A percentile compares a stretch with the other conserved stretches of the same genome.
Evolutionary conservation across 2,888 invertebrate species (phyloP).

Genomic region (Volucella inanis): DNA sequence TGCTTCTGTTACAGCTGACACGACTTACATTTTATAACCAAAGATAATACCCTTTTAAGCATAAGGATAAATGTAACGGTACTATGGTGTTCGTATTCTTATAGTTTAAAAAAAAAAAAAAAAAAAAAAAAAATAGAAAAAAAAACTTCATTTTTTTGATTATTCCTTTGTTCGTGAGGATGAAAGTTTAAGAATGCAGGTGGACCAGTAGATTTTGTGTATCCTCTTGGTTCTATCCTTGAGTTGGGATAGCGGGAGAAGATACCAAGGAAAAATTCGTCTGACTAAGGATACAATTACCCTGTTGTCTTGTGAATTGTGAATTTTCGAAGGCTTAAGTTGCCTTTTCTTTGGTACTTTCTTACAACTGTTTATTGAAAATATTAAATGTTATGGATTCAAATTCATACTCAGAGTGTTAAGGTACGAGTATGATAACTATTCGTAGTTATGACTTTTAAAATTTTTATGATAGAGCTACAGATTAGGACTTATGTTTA

Average conservation of each 20-base stretch:
- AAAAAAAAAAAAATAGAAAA: slow-evolving; percentile 14
- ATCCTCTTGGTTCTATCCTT: slow-evolving; percentile 22
- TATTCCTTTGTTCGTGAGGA: slow-evolving; percentile 64
- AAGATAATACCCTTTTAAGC: slow-evolving; percentile 75
- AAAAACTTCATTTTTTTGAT: slow-evolving; percentile 48
- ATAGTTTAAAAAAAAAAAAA: slow-evolving; percentile 23
- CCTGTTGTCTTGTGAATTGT: slow-evolving; percentile 47
- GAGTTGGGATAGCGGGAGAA: slow-evolving; percentile 11
- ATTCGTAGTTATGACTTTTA: slow-evolving; percentile 22
- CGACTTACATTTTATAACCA: slow-evolving; percentile 74
- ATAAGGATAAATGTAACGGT: slow-evolving; percentile 71
- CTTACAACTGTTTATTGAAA: slow-evolving; percentile 56
- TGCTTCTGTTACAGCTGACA: slow-evolving; percentile 56
- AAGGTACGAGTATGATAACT: slow-evolving; percentile 19
- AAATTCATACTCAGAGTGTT: background rate
- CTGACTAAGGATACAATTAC: slow-evolving; percentile 62
- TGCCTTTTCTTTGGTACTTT: slow-evolving; percentile 39
- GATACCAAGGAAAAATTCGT: slow-evolving; percentile 1
- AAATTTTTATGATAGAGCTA: background rate
- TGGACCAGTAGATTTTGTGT: slow-evolving; percentile 35
- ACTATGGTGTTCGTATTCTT: slow-evolving; percentile 55
- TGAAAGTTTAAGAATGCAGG: slow-evolving; percentile 63
- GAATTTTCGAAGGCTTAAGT: slow-evolving; percentile 48
- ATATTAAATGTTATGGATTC: slow-evolving; percentile 59
- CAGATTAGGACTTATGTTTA: too few relatives aligned